Evolutionary conservation across 2,888 invertebrate species (phyloP), one percentile per base, ranked within the genome.

Genomic region (Scaptomyza caliginosa): DNA sequence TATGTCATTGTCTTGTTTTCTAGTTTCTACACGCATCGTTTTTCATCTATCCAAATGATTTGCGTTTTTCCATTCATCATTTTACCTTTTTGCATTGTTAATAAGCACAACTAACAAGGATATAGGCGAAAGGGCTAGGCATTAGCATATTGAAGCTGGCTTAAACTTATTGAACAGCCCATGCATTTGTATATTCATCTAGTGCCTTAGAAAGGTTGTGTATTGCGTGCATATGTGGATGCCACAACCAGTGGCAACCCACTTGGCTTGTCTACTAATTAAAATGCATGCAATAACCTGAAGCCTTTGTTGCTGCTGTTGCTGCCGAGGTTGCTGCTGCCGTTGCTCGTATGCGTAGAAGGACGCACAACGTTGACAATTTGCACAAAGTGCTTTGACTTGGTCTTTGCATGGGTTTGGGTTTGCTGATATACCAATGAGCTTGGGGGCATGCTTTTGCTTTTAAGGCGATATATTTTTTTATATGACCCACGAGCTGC

Each of bases 261-360:
- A 81, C 81, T 81, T 81, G 88, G 88, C 81, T 88, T 81, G 81
- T 88, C 81, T 88, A 81, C 81, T 81, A 81, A 81, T 81, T 81
- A 81, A 81, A 81, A 81, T 81, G 81, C 81, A 88, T 86, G 81
- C 88, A 88, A 81, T 81, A 81, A 81, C 81, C 81, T 81, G 81
- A 81, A 88, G 81, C 84, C 88, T 81, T 81, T 81, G 86, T 88
- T 88, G 86, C 76, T 78, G 83, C 64, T 69, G 62, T 43, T 64
- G 57, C 48, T 70, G 56, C 24, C 48, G 46, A 16, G 42, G 19
- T 32, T 52, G 54, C 8, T 63, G 52, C 17, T 56, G 62, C 42
- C 59, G 54, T 39, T 73, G 72, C 48, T 51, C 40, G 55, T 68
- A 82, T 81, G 80, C 88, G 83, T 87, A 86, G 81, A 81, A 81